Evolutionary conservation across 2,797 vertebrate genomes (phyloP), one percentile per base, ranked within the genome.

Genomic region (Darevskia nairensis): DNA sequence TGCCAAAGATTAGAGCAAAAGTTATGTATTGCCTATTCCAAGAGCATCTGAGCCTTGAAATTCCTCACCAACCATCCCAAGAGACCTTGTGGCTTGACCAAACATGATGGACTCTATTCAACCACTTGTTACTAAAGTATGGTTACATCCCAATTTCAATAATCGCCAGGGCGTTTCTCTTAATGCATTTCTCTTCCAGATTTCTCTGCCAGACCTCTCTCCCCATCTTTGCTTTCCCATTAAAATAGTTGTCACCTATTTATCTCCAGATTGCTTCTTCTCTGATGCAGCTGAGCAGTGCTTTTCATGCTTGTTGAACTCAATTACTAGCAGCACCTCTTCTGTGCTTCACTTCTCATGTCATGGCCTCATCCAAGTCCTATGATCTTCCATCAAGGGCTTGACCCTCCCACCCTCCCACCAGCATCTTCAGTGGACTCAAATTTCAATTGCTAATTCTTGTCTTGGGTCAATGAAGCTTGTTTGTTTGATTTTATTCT

Each of bases 361-460:
- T 32, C 19, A n/a, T 90, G 87, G 75, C 46, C 1, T 32, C 61
- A 41, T 84, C 87, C 35, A 78, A 79, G 84, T 82, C 79, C 39
- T 9, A 32, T 89, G 66, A n/a, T 79, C 46, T 64, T 90, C 71
- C 81, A 0, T 19, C 1, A 0, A 61, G 83, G 41, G 50, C 3
- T 29, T 13, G 66, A 8, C 87, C 13, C 32, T 88, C 90, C 77
- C 17, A 92, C 71, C 8, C 4, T 10, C 25, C 8, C 17, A 91
- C 66, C 72, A 66, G 17, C 23, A 9, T 50, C 21, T 72, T 50
- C 71, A 69, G 25, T 4, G 2, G 13, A 84, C 4, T 23, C 35
- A 15, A 0, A 41, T 79, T 21, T 69, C 68, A 66, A 4, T 6
- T 69, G 32, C 2, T 75, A 5, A 0, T 90, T 17, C 27, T 90